Conservation (phyloP, 2,797 vertebrate species). For the Centropyge bicolor region DNA sequence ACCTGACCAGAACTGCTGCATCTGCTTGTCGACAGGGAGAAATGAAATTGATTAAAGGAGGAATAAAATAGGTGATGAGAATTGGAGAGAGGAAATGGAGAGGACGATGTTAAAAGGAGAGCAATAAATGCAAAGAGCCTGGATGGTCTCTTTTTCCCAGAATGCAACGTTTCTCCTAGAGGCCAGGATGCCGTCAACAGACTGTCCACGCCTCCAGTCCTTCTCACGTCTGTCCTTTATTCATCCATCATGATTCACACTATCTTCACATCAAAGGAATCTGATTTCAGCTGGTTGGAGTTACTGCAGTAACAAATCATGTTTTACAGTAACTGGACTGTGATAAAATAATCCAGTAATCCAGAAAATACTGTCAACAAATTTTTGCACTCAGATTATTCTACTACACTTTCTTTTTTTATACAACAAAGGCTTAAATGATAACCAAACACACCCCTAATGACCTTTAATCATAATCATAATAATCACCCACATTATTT, state of each 20-base stretch:
- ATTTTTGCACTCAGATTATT: not conserved
- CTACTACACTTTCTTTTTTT: too few relatives aligned
- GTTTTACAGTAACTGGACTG: not conserved
- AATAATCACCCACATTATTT: not conserved
- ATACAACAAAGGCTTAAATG: not conserved
- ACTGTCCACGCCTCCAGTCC: conserved; percentile 45
- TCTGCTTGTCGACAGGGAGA: conserved; percentile 80
- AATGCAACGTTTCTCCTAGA: conserved; percentile 44
- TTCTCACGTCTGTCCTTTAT: conserved; percentile 49
- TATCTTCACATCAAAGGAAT: conserved; percentile 25
- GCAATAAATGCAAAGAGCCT: conserved; percentile 13
- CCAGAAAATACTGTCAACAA: not conserved
- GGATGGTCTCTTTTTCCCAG: conserved; percentile 27
- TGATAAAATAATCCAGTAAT: too few relatives aligned
- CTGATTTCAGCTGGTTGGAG: not conserved
- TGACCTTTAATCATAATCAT: not conserved
- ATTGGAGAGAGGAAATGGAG: conserved; percentile 21
- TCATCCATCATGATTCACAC: conserved; percentile 49
- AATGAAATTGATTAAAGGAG: conserved; percentile 86
- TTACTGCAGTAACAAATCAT: not conserved
- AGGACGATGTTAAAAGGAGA: conserved; percentile 21
- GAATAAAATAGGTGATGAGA: conserved; percentile 79
- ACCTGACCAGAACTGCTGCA: conserved; percentile 79
- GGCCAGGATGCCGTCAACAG: conserved; percentile 51
- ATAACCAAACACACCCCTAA: not conserved